Evolutionary conservation across 2,113 vertebrate species (phyloP).

Genomic region (Catharus fuscescens): DNA sequence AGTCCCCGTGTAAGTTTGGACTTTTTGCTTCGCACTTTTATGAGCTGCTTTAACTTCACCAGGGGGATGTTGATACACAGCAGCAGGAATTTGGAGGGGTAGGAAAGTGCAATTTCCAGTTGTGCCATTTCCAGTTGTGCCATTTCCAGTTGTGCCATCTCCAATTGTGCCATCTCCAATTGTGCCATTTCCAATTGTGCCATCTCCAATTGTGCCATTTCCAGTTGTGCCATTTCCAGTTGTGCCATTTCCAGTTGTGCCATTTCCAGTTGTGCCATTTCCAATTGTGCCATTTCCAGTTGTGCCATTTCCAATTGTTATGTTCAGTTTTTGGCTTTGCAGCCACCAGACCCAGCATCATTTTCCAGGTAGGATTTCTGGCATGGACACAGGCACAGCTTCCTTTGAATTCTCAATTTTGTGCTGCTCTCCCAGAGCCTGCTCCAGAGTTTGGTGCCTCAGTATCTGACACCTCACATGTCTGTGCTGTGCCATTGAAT

Average conservation of each 20-base stretch:
- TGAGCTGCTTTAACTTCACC: slow-evolving; percentile 56
- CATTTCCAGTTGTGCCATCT: too few relatives aligned
- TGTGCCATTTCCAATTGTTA: too few relatives aligned
- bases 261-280: too few relatives aligned
- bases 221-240: too few relatives aligned
- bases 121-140: too few relatives aligned
- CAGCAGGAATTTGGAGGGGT: neutral
- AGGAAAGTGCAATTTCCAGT: neutral
- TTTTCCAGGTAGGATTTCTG: neutral
- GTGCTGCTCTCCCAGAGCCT: neutral
- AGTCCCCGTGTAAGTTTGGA: slow-evolving; percentile 49
- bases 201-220: too few relatives aligned
- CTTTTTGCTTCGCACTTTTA: slow-evolving; percentile 63
- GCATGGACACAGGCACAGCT: neutral
- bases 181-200: too few relatives aligned
- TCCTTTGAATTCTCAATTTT: neutral
- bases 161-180: too few relatives aligned
- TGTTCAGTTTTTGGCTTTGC: neutral
- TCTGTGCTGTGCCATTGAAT: neutral
- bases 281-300: too few relatives aligned
- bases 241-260: too few relatives aligned
- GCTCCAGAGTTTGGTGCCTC: neutral
- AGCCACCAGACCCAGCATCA: neutral
- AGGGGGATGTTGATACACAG: neutral
- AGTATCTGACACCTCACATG: accelerated